Conservation (phyloP, 2,888 invertebrate species). For the Seira musarum region DNA sequence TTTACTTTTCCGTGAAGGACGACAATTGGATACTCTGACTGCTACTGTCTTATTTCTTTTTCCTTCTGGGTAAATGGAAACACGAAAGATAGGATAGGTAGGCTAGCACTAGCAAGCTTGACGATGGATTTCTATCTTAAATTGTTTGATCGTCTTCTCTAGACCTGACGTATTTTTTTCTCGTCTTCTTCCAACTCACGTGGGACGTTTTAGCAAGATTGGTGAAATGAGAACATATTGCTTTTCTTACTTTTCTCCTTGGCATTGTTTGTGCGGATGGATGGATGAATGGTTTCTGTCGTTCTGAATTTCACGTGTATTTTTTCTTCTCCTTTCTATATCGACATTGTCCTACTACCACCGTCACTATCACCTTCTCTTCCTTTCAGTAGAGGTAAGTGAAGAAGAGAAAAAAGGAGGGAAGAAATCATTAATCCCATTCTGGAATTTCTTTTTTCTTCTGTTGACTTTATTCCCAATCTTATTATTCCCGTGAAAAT, state of each 20-base stretch:
- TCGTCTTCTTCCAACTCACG: slow-evolving; percentile 66
- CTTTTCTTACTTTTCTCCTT: no score
- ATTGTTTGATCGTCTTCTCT: slow-evolving; percentile 41
- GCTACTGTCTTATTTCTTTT: slow-evolving; percentile 49
- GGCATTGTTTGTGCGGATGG: no score
- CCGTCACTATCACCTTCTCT: slow-evolving; percentile 44
- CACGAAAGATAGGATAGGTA: not conserved
- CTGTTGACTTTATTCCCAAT: slow-evolving; percentile 30
- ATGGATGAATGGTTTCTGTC: slow-evolving; percentile 64
- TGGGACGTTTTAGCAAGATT: slow-evolving; percentile 69
- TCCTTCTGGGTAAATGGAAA: not conserved
- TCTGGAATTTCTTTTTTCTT: slow-evolving; percentile 38
- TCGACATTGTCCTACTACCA: no score
- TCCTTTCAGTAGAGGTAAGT: slow-evolving; percentile 50
- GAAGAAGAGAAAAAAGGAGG: slow-evolving; percentile 16
- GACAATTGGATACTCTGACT: no score
- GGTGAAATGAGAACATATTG: slow-evolving; percentile 70
- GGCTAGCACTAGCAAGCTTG: no score
- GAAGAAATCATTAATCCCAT: slow-evolving; percentile 27
- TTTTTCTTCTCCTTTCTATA: no score
- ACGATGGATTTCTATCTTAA: slow-evolving; percentile 7
- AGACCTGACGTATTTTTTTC: slow-evolving; percentile 5
- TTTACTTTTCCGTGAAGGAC: slow-evolving; percentile 55
- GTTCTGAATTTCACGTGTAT: no score
- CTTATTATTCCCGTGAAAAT: slow-evolving; percentile 31